Percentiles rank a stretch among this genome's conserved stretches.
Evolutionary conservation across 1,140 invertebrate genomes (phyloP).

Genomic region (Penaeus vannamei): DNA sequence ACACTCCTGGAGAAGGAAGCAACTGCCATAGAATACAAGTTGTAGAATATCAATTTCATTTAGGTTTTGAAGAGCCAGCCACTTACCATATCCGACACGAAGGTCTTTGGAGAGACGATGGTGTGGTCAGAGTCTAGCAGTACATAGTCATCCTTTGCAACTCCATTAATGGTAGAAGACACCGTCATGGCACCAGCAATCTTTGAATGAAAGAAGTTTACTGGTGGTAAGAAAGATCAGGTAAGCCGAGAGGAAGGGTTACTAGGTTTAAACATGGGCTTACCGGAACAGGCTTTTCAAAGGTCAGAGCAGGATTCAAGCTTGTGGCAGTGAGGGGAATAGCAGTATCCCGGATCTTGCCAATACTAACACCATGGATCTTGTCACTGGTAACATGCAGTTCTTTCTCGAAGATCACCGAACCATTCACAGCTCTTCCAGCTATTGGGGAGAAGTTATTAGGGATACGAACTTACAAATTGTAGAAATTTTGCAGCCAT

Average conservation of each 20-base stretch:
- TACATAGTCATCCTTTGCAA: background rate
- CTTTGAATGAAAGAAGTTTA: too few species aligned
- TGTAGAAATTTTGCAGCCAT: slow-evolving; percentile 1
- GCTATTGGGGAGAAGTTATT: background rate
- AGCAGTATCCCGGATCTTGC: background rate
- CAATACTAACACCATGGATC: slow-evolving; percentile 6
- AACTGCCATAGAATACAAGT: background rate
- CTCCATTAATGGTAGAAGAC: background rate
- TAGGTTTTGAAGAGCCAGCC: too few species aligned
- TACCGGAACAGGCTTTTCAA: slow-evolving; percentile 4
- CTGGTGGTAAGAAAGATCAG: background rate
- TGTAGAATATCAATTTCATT: background rate
- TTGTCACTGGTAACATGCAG: background rate
- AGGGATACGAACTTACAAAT: too few species aligned
- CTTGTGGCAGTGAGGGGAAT: background rate
- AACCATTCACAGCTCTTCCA: background rate
- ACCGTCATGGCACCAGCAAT: background rate
- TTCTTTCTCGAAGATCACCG: slow-evolving; percentile 2
- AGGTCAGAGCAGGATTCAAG: background rate
- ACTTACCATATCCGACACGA: slow-evolving; percentile 1
- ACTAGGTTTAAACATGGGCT: background rate
- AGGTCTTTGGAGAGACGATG: background rate
- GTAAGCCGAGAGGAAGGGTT: too few species aligned
- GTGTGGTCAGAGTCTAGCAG: background rate
- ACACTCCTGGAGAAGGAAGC: background rate